A percentile compares a stretch with the other conserved stretches of the same genome.
Evolutionary conservation across 2,888 invertebrate species (phyloP).

Genomic region (Eledone cirrhosa): DNA sequence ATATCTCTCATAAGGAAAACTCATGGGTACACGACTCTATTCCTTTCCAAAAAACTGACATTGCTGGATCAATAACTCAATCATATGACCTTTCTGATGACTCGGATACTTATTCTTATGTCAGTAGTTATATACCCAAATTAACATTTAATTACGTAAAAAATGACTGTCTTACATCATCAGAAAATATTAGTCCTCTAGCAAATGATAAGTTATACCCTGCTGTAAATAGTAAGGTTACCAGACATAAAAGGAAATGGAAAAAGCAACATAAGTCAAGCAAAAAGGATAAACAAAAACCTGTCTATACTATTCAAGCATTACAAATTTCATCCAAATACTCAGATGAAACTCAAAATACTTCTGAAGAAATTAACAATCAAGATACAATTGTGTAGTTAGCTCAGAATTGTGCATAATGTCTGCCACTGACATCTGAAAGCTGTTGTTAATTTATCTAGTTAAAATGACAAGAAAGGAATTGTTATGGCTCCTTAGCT

Average conservation of each 20-base stretch:
- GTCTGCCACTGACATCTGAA: no score
- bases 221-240: neutral
- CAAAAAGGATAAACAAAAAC: constrained; percentile 32
- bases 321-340: neutral
- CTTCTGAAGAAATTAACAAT: neutral
- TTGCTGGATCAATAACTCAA: constrained; percentile 53
- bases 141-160: constrained; percentile 30
- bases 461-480: no score
- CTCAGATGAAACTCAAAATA: neutral
- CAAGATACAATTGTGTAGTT: constrained; percentile 1
- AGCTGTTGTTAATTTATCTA: no score
- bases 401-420: no score
- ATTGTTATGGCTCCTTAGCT: no score
- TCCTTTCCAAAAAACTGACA: constrained; percentile 40
- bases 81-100: constrained; percentile 53
- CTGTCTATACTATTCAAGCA: constrained; percentile 34
- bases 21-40: constrained; percentile 8
- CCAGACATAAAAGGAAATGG: neutral
- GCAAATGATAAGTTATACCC: constrained; percentile 39
- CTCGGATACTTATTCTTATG: constrained; percentile 48
- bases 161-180: constrained; percentile 28
- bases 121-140: constrained; percentile 48
- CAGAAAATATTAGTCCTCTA: constrained; percentile 36
- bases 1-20: constrained; percentile 34
- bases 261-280: constrained; percentile 11